Evolutionary conservation across 2,113 vertebrate species (phyloP), one percentile per base, ranked within the genome.

Genomic region (Cichladusa arquata): DNA sequence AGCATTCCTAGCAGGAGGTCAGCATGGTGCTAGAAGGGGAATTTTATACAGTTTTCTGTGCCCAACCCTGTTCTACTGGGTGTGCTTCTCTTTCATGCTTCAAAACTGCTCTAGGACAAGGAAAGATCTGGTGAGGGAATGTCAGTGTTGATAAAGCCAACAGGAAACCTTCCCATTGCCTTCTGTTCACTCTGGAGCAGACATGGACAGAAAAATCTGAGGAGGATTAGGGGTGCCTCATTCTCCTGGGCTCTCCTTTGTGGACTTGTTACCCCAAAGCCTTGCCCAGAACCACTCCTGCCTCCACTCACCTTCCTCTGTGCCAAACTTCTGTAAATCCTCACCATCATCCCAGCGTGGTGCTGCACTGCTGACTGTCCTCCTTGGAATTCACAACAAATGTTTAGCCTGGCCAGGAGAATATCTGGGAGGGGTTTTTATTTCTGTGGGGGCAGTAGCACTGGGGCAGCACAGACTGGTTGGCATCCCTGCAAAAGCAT

Each of bases 401-500:
- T 9, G 16, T 71, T 89, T 18, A 24, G 58, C 56, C 81, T 45
- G 62, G 69, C 40, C 58, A 18, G 83, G 53, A 45, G 51, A 31
- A 26, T 36, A 48, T 70, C 79, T 50, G 74, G 47, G 42, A n/a
- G 17, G 38, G 56, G 9, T 8, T 85, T 82, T 81, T 57, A 8
- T 56, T 78, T 54, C 42, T 19, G 40, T 42, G 88, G 86, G 77
- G 91, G 83, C 53, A 19, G 90, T 71, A 84, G 89, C 80, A 2
- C n/a, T 45, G 29, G 58, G 91, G 78, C 48, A 3, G 82, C 2
- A 8, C 91, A 92, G 94, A 86, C 56, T 4, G 72, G 5, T 53
- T 86, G 97, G 96, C 97, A 92, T 85, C 91, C 69, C 92, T 42
- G 80, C 73, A 36, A 60, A 61, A 84, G 94, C 95, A 95, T 93